Evolutionary conservation across 2,113 vertebrate genomes (phyloP).

Genomic region (Campylomormyrus tamandua): DNA sequence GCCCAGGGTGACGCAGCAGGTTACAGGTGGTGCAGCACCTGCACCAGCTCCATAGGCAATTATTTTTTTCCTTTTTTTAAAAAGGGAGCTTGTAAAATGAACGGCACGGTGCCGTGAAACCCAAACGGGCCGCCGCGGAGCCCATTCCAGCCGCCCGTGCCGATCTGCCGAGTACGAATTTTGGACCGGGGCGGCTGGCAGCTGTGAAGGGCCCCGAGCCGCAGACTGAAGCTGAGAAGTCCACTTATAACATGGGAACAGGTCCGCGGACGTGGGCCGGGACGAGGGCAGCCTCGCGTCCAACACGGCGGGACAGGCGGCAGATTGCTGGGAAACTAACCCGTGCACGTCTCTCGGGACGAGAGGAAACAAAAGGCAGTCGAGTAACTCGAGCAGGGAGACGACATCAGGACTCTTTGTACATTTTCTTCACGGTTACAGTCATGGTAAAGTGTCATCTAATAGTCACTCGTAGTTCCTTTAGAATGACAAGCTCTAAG

Average conservation of each 20-base stretch:
- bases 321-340: neutral
- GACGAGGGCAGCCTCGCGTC: neutral
- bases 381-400: neutral
- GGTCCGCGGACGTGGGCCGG: neutral
- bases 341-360: neutral
- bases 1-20: slow-evolving; percentile 27
- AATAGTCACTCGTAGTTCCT: neutral
- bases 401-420: neutral
- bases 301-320: neutral
- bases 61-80: slow-evolving; percentile 10
- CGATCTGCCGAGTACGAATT: neutral
- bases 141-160: slow-evolving; percentile 6
- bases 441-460: neutral
- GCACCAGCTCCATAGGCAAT: slow-evolving; percentile 19
- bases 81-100: slow-evolving; percentile 33
- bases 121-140: slow-evolving; percentile 16
- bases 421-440: neutral
- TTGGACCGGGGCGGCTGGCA: slow-evolving; percentile 26
- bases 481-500: neutral
- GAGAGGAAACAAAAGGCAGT: neutral
- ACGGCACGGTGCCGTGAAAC: slow-evolving; percentile 33
- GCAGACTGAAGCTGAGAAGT: neutral
- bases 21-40: slow-evolving; percentile 29
- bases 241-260: neutral
- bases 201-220: slow-evolving; percentile 6